These are phyloP conservation scores for Ophioninae sp. DNA, from an alignment of 2,888 invertebrate genomes.

Conservation along the genomic window DNA sequence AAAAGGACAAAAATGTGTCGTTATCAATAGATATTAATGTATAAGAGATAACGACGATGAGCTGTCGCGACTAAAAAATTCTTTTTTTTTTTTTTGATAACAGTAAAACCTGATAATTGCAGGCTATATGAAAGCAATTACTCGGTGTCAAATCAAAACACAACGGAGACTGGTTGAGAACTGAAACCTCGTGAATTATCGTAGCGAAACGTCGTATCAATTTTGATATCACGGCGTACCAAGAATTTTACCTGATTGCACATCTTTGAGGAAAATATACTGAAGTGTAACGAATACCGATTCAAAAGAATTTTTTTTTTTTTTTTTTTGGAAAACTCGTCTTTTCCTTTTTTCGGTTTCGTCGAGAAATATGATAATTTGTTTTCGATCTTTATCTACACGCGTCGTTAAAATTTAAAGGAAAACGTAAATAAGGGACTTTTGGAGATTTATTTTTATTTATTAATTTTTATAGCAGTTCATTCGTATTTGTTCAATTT, in stretches of 20 bases:
- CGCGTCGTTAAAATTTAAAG: too few relatives aligned
- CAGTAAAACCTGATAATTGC: slow-evolving; percentile 14
- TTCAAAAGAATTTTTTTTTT: too few relatives aligned
- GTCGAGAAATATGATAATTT: too few relatives aligned
- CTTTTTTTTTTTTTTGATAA: slow-evolving; percentile 23
- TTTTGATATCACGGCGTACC: neutral
- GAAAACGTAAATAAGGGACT: too few relatives aligned
- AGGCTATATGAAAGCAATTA: neutral
- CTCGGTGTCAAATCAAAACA: slow-evolving; percentile 9
- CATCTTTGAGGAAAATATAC: slow-evolving; percentile 16
- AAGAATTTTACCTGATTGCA: slow-evolving; percentile 32
- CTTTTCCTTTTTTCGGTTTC: too few relatives aligned
- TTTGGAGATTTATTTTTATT: too few relatives aligned
- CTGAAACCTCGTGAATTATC: slow-evolving; percentile 26
- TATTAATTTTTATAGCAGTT: too few relatives aligned
- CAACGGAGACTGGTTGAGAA: neutral
- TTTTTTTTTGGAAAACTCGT: too few relatives aligned
- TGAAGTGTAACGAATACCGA: neutral
- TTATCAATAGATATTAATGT: too few relatives aligned
- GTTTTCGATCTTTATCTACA: too few relatives aligned
- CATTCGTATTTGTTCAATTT: too few relatives aligned
- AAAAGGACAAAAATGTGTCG: too few relatives aligned
- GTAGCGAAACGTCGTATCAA: slow-evolving; percentile 26
- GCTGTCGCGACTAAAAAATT: slow-evolving; percentile 26
- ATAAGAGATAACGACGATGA: neutral